Evolutionary conservation across 2,113 vertebrate species (phyloP), one percentile per base, ranked within the genome.

Genomic region (Steatornis caripensis): DNA sequence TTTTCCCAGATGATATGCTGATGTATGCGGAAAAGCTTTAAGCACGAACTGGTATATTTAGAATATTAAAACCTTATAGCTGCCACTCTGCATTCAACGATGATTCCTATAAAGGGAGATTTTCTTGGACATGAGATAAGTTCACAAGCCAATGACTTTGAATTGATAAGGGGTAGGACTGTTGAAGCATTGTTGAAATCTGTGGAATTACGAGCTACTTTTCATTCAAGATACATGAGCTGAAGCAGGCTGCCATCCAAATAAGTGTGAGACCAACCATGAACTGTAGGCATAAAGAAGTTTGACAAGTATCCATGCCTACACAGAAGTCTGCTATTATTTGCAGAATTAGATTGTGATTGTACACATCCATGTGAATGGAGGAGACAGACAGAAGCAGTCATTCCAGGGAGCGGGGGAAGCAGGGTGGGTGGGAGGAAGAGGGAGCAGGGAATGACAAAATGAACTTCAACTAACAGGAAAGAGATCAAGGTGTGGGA

Each of bases 341-440:
- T 16, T 49, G 54, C 45, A 57, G 45, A 24, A 11, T 36, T 3
- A 5, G 39, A 30, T 3, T 11, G 9, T 16, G 37, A 65, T 15
- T 9, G 43, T 53, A 15, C 6, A 12, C 12, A 8, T 19, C 41
- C 16, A 6, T 32, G 8, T 9, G 60, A 61, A 21, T 12, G 16
- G 45, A 11, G 43, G 72, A 43, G 72, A 13, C 16, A 26, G 19
- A 8, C 16, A 26, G 19, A 8, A 51, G 66, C 27, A 68, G 32
- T 49, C 23, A 9, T 43, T 51, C 17, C 30, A 20, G 49, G 2
- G 48, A 29, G 11, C n/a, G 53, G 10, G 8, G 21, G 2, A 27
- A 75, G 6, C 2, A n/a, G n/a, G 12, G 39, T 0, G 17, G 12
- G 5, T 3, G 2, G 3, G 27, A 8, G 34, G 32, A 65, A 66